A percentile compares a stretch with the other conserved stretches of the same genome.
These are phyloP conservation scores for Pygmarrhopalites habei DNA, from an alignment of 1,140 invertebrate genomes.

Conservation along the genomic window DNA sequence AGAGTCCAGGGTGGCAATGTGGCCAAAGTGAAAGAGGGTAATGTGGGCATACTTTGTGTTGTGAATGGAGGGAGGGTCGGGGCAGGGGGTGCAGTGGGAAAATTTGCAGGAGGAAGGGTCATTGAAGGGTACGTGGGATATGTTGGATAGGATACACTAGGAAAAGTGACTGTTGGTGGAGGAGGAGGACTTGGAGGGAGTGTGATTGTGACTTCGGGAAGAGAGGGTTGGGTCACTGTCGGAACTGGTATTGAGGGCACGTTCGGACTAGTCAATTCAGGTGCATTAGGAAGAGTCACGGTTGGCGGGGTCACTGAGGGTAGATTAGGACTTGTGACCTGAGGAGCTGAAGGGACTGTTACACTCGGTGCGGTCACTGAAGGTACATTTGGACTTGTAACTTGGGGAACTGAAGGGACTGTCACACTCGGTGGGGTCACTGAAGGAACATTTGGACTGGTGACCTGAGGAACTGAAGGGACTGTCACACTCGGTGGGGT, in stretches of 20 bases:
- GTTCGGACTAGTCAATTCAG: background rate
- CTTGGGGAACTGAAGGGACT: no score
- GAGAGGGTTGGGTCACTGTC: background rate
- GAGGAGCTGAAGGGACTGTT: no score
- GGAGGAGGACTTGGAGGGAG: background rate
- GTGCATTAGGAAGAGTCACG: background rate
- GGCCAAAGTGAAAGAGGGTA: background rate
- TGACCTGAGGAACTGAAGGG: no score
- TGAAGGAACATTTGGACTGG: no score
- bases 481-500: no score
- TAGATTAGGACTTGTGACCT: background rate
- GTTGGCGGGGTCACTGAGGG: background rate
- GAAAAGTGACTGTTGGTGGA: background rate
- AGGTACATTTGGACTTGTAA: background rate
- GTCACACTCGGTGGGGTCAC: no score
- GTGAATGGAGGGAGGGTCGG: no score
- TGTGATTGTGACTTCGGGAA: background rate
- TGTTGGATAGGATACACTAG: background rate
- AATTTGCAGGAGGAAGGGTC: background rate
- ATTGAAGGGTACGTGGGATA: background rate
- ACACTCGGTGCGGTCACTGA: background rate
- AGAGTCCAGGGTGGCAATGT: no score
- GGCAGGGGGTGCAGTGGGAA: background rate
- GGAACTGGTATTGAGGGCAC: background rate
- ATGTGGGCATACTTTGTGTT: background rate